Evolutionary conservation across 2,113 vertebrate species (phyloP).

Genomic region (Syrmaticus mikado): DNA sequence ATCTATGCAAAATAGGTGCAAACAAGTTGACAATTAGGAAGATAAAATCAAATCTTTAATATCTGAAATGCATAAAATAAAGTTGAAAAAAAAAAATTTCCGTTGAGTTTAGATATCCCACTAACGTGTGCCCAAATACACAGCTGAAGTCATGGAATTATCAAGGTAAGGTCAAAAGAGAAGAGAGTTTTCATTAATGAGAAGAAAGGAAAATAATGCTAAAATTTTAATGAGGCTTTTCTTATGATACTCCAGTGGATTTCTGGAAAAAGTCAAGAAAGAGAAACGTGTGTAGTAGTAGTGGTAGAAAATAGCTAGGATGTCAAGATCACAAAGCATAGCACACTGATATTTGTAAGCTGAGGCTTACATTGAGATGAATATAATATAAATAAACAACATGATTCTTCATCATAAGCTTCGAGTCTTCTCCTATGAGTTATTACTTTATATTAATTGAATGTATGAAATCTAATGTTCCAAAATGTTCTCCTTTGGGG

Average conservation of each 20-base stretch:
- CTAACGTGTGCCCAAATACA: not conserved
- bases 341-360: not conserved
- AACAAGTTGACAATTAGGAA: not conserved
- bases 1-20: not conserved
- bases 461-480: not conserved
- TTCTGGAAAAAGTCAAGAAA: not conserved
- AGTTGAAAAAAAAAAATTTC: not conserved
- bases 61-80: not conserved
- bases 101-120: not conserved
- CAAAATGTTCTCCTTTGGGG: not conserved
- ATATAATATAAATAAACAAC: not conserved
- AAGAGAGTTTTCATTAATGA: not conserved
- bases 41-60: not conserved
- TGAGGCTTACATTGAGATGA: not conserved
- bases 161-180: not conserved
- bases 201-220: not conserved
- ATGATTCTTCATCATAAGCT: not conserved
- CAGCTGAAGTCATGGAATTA: not conserved
- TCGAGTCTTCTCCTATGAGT: not conserved
- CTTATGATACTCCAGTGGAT: not conserved
- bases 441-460: not conserved
- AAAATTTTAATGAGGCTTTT: not conserved
- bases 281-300: not conserved
- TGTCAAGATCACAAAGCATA: not conserved
- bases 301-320: not conserved